These are phyloP conservation scores for Hecatera dysodea DNA, from an alignment of 2,888 invertebrate species.

Conservation along the genomic window DNA sequence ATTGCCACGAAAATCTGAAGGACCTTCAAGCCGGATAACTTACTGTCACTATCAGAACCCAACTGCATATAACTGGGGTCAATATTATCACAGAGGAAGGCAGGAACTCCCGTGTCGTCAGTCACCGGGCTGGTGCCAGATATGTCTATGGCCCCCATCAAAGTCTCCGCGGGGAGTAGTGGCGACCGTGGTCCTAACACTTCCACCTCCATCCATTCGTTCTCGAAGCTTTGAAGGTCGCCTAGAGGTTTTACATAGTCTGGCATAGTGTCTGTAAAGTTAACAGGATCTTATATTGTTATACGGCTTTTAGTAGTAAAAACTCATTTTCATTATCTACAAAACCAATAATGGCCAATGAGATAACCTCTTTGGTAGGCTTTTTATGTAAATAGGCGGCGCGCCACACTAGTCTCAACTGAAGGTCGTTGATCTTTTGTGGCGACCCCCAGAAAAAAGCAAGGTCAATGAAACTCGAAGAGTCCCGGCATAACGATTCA, in stretches of 20 bases:
- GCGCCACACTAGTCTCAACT: too few species aligned
- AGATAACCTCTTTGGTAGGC: too few species aligned
- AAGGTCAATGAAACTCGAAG: too few species aligned
- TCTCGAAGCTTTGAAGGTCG: conserved; percentile 95
- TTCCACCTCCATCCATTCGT: conserved; percentile 98
- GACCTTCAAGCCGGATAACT: conserved; percentile 61
- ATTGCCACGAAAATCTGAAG: neutral
- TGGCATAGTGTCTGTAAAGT: conserved; percentile 58
- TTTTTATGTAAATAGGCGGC: too few species aligned
- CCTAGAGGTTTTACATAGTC: conserved; percentile 93
- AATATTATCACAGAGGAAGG: conserved; percentile 91
- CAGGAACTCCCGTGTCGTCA: conserved; percentile 89
- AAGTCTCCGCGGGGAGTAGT: conserved; percentile 76
- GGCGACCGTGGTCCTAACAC: conserved; percentile 91
- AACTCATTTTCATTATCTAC: neutral
- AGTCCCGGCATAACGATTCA: too few species aligned
- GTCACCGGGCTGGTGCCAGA: conserved; percentile 75
- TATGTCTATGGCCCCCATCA: conserved; percentile 81
- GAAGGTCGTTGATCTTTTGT: too few species aligned
- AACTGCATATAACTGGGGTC: conserved; percentile 90
- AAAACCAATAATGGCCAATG: too few species aligned
- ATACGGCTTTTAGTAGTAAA: neutral
- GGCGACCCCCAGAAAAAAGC: too few species aligned
- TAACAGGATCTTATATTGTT: neutral
- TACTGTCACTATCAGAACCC: conserved; percentile 88